Evolutionary conservation across 92 coral and sea anemone genomes (phyloP), one percentile per base, ranked within the genome.

Genomic region (Desmophyllum pertusum): DNA sequence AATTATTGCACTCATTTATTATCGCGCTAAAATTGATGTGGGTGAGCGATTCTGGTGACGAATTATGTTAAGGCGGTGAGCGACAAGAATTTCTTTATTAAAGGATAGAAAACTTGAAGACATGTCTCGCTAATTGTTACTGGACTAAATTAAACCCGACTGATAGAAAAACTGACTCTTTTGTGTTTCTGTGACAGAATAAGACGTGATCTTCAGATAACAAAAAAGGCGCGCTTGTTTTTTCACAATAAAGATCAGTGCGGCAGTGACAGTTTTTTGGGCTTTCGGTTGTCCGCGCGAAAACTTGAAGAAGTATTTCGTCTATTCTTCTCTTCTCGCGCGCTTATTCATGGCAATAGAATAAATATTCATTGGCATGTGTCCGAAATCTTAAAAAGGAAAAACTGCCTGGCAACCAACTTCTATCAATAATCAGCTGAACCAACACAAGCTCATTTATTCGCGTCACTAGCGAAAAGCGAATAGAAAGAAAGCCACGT

Each of bases 281-380:
- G n/a, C n/a, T n/a, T n/a, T 38, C 6, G 33, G 39, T 7, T 67
- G 38, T 29, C 57, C n/a, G 35, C 75, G 75, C 48, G 21, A 51
- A 64, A 68, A 39, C 17, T 73, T 38, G 40, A 51, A 65, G 65
- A 43, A n/a, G 41, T 79, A 35, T 14, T 67, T 33, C 35, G n/a
- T 67, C 13, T 25, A 64, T 35, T 77, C n/a, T 38, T 23, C 50
- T 13, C 39, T 41, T 63, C 21, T 46, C 41, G 76, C 41, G 61
- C 71, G 80, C 41, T 45, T 21, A 42, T 72, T 57, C 86, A 57
- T 27, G 43, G 63, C 21, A 39, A 55, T 35, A 25, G 81, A 84
- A 75, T 89, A 73, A 89, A 89, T 89, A 89, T 89, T 80, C 92
- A 85, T 30, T 51, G 84, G 92, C 83, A 84, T 82, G 86, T 72